phyloP scores from a whole-genome alignment of 2,888 invertebrate genomes.

The Diarsia mendica region DNA sequence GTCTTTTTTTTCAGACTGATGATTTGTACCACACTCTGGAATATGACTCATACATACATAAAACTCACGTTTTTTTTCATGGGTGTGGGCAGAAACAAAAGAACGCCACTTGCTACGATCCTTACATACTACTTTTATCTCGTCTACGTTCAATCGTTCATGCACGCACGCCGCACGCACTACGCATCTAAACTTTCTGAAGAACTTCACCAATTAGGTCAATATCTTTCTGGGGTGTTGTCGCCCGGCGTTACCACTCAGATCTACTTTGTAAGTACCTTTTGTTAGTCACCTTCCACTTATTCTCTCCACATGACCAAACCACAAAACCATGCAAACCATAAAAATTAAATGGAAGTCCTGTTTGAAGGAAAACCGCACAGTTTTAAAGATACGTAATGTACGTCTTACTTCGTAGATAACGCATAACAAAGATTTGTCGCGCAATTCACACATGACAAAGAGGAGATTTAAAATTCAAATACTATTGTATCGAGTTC shows the following conservation, averaged over 20 bases:
- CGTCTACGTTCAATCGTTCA: neutral
- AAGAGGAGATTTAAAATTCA: slow-evolving; percentile 61
- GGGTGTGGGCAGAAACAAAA: neutral
- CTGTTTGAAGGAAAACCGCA: neutral
- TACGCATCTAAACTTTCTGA: neutral
- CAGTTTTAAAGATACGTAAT: slow-evolving; percentile 18
- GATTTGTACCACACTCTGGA: neutral
- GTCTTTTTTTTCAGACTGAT: neutral
- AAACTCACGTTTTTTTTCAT: neutral
- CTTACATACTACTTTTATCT: neutral
- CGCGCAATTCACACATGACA: slow-evolving; percentile 22
- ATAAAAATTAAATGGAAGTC: neutral
- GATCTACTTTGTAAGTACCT: neutral
- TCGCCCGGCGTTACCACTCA: neutral
- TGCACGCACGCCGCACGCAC: no score
- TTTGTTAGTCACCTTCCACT: neutral
- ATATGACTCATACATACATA: neutral
- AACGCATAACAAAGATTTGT: slow-evolving; percentile 45
- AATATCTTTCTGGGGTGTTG: neutral
- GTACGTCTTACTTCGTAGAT: neutral
- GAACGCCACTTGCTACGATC: neutral
- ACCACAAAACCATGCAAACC: neutral
- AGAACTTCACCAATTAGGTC: no score
- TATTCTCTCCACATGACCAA: neutral
- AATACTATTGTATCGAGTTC: slow-evolving; percentile 45